Evolutionary conservation across 2,888 invertebrate species (phyloP), one percentile per base, ranked within the genome.

Genomic region (Brachycybe producta): DNA sequence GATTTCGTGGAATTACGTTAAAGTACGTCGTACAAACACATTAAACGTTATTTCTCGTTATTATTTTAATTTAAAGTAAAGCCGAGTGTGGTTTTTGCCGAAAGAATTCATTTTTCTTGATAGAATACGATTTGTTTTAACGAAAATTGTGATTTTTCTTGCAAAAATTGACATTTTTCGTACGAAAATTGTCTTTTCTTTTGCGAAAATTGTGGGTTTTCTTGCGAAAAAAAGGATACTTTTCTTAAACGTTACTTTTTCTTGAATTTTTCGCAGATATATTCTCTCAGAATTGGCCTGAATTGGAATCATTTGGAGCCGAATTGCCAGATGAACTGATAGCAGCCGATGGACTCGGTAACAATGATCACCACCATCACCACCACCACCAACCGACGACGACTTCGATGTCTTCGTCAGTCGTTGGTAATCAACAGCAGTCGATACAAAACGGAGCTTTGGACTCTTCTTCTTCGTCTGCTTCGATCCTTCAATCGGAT

Each of bases 291-390:
- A 78, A 80, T 67, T 82, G 83, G 77, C 82, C 84, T 68, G 84
- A 85, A 71, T 75, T 90, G 69, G 90, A 90, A 70, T 86, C 42
- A 8, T 48, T 53, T 32, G 32, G 30, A 15, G 55, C 87, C 70
- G 84, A 87, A 70, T 77, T 91, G 61, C 90, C 90, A 40, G 88
- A 90, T 71, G 90, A 90, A 70, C 73, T 91, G 58, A 82, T 87
- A 69, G 49, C n/a, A n/a, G 44, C 30, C 46, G 53, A 49, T 24
- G 77, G 49, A 77, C 79, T 52, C 76, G 79, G 58, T 63, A 66
- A 39, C 78, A 80, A 60, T 85, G 85, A 84, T 78, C 27, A 26
- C 5, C 21, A 27, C 3, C n/a, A n/a, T n/a, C n/a, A n/a, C n/a
- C n/a, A n/a, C n/a, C n/a, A n/a, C n/a, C n/a, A n/a, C n/a, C n/a